Base-by-base conservation (phyloP, 2,113 vertebrate genomes). In the Formicarius rufipectus region DNA sequence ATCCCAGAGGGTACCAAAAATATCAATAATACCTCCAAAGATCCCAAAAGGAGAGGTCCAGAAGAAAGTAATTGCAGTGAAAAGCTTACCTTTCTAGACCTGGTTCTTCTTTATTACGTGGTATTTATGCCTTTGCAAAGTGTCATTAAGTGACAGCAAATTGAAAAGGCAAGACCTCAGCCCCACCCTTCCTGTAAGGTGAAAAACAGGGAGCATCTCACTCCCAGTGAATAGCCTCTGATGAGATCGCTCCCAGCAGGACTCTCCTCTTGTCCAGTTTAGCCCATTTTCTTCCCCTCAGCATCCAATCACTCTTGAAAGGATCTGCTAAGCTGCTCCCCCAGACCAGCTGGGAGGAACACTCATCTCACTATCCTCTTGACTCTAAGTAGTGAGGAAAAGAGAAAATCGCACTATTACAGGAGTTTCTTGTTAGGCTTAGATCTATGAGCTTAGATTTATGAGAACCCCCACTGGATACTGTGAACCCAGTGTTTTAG, bases 221-320 rank as follows among this genome's bases (percentile, higher is more conserved):
- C 21, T 27, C 33, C 47, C 35, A 27, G 18, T 3, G 33, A 79
- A 22, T 9, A 24, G 11, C 25, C 45, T 40, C 52, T 5, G 11
- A 49, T 2, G 5, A 64, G 67, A 58, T 31, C 0, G 0, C 55
- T 69, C 60, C 37, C 82, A 82, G 52, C 62, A 64, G 31, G 50
- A 62, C 37, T 66, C 68, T 45, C 17, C 6, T 72, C 4, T 90
- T 62, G n/a, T n/a, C 25, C 50, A 37, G 5, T 88, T 89, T 33
- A 69, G 40, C 45, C 59, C 64, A 50, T 81, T 92, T 92, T 81
- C 55, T 74, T 88, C 25, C 44, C 24, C 27, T 73, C 71, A 52
- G 35, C 35, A 40, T 76, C 72, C 44, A 72, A n/a, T 47, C 35
- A 39, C 52, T 27, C 33, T n/a, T 24, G 22, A 73, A 50, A 86